Percentiles rank a stretch among this genome's conserved stretches.
phyloP scores from a whole-genome alignment of 2,888 invertebrate genomes.

The Syrphus vitripennis region DNA sequence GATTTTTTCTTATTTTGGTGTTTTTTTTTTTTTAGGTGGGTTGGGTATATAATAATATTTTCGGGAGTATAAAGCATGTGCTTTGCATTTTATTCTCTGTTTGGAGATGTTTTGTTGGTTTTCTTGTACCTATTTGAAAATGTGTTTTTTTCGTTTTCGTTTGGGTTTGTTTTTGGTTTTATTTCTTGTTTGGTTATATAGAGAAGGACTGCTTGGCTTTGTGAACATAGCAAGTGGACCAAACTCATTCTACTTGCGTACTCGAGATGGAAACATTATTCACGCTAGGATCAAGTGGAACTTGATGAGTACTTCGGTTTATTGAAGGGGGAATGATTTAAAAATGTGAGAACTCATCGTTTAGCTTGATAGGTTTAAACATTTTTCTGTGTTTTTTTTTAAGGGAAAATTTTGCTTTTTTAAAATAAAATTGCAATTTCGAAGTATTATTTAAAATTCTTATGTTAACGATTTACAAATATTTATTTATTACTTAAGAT shows the following conservation, averaged over 20 bases:
- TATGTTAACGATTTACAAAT: too few species aligned
- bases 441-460: too few species aligned
- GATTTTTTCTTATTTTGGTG: conserved; percentile 14
- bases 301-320: conserved; percentile 53
- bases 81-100: conserved; percentile 32
- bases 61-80: conserved; percentile 10
- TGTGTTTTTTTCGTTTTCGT: conserved; percentile 11
- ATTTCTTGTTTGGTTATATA: conserved; percentile 25
- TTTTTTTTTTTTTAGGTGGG: too few species aligned
- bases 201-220: conserved; percentile 18
- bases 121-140: conserved; percentile 17
- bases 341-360: neutral
- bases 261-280: conserved; percentile 68
- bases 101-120: conserved; percentile 30
- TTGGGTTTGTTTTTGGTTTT: neutral
- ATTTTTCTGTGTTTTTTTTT: neutral
- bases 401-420: neutral
- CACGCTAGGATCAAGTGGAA: conserved; percentile 65
- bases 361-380: conserved; percentile 2
- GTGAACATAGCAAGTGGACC: conserved; percentile 41
- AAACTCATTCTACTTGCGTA: conserved; percentile 41
- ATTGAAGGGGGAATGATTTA: conserved; percentile 19
- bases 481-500: too few species aligned
- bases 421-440: too few species aligned
- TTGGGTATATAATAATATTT: too few species aligned